A percentile compares a stretch with the other conserved stretches of the same genome.
Conservation (phyloP, 2,797 vertebrate genomes). For the Orientallactaga sibirica region DNA sequence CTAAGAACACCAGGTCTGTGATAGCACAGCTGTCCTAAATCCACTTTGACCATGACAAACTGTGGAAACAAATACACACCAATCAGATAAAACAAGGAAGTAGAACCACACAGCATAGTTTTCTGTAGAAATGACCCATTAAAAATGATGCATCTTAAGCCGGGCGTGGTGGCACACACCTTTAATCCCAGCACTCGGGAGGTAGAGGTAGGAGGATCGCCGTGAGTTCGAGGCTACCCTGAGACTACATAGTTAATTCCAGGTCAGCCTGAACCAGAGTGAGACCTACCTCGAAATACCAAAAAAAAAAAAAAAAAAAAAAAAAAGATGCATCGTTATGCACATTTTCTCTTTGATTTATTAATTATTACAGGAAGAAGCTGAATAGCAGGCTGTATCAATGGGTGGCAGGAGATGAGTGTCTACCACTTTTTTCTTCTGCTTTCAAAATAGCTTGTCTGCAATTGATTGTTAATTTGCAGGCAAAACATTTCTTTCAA, state of each 20-base stretch:
- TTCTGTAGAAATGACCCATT: constrained; percentile 3
- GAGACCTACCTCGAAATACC: too few relatives aligned
- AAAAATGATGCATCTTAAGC: neutral
- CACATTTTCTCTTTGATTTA: constrained; percentile 39
- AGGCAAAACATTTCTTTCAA: constrained; percentile 31
- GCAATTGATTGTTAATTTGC: neutral
- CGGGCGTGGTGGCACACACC: too few relatives aligned
- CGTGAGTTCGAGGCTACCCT: too few relatives aligned
- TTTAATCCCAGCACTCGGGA: too few relatives aligned
- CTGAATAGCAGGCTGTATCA: neutral
- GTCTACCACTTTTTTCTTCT: neutral
- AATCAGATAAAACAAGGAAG: constrained; percentile 42
- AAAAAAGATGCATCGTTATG: neutral
- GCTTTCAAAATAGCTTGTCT: constrained; percentile 11
- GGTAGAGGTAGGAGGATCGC: too few relatives aligned
- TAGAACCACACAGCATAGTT: neutral
- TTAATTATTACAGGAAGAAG: constrained; percentile 10
- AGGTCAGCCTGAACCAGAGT: too few relatives aligned
- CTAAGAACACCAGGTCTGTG: constrained; percentile 68
- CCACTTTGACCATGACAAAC: constrained; percentile 67
- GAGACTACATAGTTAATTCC: too few relatives aligned
- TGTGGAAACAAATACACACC: constrained; percentile 56
- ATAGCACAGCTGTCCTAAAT: constrained; percentile 65
- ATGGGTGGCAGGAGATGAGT: neutral
- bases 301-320: too few relatives aligned